phyloP scores from a whole-genome alignment of 2,113 vertebrate species.

The Coryphaenoides rupestris region DNA sequence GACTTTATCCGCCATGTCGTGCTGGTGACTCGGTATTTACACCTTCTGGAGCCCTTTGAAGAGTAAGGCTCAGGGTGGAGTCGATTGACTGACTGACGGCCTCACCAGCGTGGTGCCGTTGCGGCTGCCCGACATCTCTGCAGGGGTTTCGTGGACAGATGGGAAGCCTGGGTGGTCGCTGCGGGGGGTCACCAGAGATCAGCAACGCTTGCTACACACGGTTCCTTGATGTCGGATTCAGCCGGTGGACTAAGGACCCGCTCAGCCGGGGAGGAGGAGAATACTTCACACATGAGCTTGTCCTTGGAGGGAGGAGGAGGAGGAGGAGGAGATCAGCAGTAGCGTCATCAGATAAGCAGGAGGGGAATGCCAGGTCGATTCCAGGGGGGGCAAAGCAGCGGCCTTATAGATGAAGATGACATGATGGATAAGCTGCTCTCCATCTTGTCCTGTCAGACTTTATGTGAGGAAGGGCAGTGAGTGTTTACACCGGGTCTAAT shows the following conservation, averaged over 20 bases:
- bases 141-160: background rate
- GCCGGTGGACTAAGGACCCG: background rate
- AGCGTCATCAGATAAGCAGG: background rate
- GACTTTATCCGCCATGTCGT: too few relatives aligned
- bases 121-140: too few relatives aligned
- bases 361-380: background rate
- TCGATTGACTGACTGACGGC: too few relatives aligned
- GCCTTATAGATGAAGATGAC: background rate
- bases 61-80: too few relatives aligned
- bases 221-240: background rate
- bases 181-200: conserved; percentile 2
- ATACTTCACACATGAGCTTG: background rate
- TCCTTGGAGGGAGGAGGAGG: background rate
- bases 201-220: too few relatives aligned
- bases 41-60: too few relatives aligned
- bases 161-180: background rate
- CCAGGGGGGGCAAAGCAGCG: background rate
- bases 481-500: too few relatives aligned
- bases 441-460: background rate
- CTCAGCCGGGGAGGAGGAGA: background rate
- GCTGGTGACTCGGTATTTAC: too few relatives aligned
- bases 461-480: too few relatives aligned
- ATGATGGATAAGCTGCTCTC: too few relatives aligned
- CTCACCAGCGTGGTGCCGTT: too few relatives aligned
- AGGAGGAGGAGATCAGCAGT: background rate